phyloP scores from a whole-genome alignment of 1,140 invertebrate genomes.

The Drosophila mauritiana region DNA sequence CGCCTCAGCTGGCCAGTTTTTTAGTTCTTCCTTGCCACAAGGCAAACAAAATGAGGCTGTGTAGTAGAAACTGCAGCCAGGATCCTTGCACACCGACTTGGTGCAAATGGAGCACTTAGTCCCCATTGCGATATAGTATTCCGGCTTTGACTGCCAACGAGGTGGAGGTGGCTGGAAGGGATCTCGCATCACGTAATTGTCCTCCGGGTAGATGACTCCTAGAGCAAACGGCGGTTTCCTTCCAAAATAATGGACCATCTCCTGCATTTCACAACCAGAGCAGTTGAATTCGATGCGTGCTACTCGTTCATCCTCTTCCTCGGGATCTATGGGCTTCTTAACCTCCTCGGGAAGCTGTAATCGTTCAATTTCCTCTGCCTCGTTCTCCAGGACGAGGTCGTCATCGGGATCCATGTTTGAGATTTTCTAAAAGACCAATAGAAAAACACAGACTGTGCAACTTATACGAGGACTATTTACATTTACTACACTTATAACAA shows the following conservation, averaged over 20 bases:
- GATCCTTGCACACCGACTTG: constrained; percentile 89
- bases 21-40: constrained; percentile 87
- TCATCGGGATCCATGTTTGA: constrained; percentile 32
- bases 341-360: constrained; percentile 37
- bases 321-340: constrained; percentile 35
- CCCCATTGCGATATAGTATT: constrained; percentile 90
- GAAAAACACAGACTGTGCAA: constrained; percentile 12
- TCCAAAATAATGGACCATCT: constrained; percentile 91
- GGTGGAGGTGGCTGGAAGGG: constrained; percentile 89
- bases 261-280: constrained; percentile 87
- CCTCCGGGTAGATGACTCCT: constrained; percentile 87
- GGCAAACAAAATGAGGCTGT: constrained; percentile 89
- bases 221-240: constrained; percentile 89
- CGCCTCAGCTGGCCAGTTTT: constrained; percentile 88
- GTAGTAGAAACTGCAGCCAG: constrained; percentile 92
- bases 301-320: constrained; percentile 62
- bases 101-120: constrained; percentile 89
- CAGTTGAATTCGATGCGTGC: constrained; percentile 87
- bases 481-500: constrained; percentile 45
- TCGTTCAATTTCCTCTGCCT: constrained; percentile 49
- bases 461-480: not conserved
- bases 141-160: constrained; percentile 85
- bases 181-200: constrained; percentile 92
- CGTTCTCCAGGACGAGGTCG: constrained; percentile 46
- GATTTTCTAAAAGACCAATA: constrained; percentile 39